A percentile compares a stretch with the other conserved stretches of the same genome.
phyloP scores from a whole-genome alignment of 2,113 vertebrate genomes.

The Ceyx melanurus region DNA sequence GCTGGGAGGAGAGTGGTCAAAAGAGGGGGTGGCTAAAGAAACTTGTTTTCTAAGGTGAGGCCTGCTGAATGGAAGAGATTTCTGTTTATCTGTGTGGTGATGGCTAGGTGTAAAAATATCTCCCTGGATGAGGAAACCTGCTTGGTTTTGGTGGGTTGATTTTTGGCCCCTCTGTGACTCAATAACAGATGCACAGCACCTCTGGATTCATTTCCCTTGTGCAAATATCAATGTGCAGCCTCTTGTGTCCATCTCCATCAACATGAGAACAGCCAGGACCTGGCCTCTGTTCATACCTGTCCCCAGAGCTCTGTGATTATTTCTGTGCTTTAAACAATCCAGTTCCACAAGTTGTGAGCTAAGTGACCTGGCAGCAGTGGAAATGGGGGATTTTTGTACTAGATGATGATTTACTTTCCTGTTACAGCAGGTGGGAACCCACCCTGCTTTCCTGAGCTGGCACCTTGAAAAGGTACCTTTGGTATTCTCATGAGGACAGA shows the following conservation, averaged over 20 bases:
- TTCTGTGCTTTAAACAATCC: background rate
- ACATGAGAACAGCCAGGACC: background rate
- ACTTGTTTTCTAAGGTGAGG: background rate
- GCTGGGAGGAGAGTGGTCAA: background rate
- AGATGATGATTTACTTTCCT: background rate
- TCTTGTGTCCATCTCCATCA: background rate
- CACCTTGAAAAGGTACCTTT: background rate
- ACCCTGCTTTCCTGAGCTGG: background rate
- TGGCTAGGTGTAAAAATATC: background rate
- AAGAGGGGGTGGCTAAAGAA: background rate
- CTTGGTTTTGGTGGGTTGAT: background rate
- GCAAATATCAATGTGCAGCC: accelerated
- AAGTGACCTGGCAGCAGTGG: background rate
- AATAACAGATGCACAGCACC: background rate
- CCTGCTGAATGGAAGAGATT: background rate
- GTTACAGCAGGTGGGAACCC: background rate
- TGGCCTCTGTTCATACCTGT: background rate
- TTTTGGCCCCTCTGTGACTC: background rate
- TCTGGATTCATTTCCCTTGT: background rate
- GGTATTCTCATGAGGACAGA: background rate
- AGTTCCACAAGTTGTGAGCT: background rate
- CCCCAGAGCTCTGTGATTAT: background rate
- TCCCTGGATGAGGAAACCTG: background rate
- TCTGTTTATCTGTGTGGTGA: background rate
- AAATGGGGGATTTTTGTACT: background rate